phyloP scores from a whole-genome alignment of 2,888 invertebrate species.

The Cryptophagus acutangulus region DNA sequence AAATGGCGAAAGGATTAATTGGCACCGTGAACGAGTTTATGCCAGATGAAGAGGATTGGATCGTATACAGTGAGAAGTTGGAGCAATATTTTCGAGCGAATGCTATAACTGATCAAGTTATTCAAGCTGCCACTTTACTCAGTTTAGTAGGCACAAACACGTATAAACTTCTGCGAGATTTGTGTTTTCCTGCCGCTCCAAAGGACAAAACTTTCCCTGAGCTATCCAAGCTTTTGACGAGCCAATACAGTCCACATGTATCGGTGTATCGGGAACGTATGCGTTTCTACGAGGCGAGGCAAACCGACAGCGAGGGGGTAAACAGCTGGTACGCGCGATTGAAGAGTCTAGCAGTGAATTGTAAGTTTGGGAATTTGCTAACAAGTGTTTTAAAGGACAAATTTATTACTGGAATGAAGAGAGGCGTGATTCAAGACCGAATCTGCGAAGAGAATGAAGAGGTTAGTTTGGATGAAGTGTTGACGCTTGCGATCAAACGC shows the following conservation, averaged over 20 bases:
- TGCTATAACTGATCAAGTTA: constrained; percentile 3
- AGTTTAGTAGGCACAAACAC: constrained; percentile 9
- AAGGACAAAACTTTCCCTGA: constrained; percentile 8
- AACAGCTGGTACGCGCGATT: constrained; percentile 13
- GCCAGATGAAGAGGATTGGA: constrained; percentile 5
- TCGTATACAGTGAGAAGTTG: constrained; percentile 9
- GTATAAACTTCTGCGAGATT: constrained; percentile 14
- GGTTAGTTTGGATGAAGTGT: constrained; percentile 2
- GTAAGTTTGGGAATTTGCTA: constrained; percentile 12
- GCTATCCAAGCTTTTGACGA: constrained; percentile 10
- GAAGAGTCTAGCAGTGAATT: constrained; percentile 11
- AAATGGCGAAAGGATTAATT: too few relatives aligned
- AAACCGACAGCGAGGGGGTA: constrained; percentile 5
- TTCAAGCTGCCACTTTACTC: constrained; percentile 7
- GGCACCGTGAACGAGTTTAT: too few relatives aligned
- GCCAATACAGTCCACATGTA: constrained; percentile 12
- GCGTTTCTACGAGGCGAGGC: constrained; percentile 12
- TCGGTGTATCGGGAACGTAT: constrained; percentile 10
- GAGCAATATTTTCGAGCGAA: constrained; percentile 14
- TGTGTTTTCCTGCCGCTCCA: constrained; percentile 10
- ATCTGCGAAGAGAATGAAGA: constrained; percentile 6
- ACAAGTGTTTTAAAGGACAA: constrained; percentile 6
- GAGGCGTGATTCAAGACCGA: constrained; percentile 10
- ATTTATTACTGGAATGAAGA: constrained; percentile 9
- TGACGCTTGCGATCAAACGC: background rate